phyloP scores from a whole-genome alignment of 2,888 invertebrate species.

The Ecliptopera silaceata region DNA sequence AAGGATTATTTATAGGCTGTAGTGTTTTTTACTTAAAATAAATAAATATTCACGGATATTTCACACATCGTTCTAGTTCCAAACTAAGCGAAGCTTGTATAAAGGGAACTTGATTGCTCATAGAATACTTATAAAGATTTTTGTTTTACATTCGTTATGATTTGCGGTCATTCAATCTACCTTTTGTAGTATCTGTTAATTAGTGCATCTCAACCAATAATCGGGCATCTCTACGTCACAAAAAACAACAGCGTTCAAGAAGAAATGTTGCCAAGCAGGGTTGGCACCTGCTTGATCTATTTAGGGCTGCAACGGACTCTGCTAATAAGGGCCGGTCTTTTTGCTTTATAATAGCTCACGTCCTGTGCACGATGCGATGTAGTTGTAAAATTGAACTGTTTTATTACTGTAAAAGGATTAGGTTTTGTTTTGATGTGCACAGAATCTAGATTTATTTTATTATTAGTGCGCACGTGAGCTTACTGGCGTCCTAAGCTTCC shows the following conservation, averaged over 20 bases:
- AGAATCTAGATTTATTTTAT: not conserved
- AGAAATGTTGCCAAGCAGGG: constrained; percentile 27
- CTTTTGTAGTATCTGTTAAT: not conserved
- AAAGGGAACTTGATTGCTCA: too few relatives aligned
- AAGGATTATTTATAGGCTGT: too few relatives aligned
- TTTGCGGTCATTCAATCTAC: not conserved
- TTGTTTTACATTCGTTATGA: too few relatives aligned
- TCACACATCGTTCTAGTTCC: too few relatives aligned
- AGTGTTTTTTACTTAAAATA: too few relatives aligned
- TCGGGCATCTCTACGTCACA: not conserved
- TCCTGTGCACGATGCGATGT: constrained; percentile 20
- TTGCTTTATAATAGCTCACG: constrained; percentile 25
- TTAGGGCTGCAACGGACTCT: constrained; percentile 30
- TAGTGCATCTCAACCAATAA: not conserved
- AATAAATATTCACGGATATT: too few relatives aligned
- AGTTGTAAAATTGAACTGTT: constrained; percentile 23
- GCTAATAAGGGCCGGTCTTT: constrained; percentile 31
- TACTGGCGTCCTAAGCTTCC: not conserved
- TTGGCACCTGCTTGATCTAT: constrained; percentile 35
- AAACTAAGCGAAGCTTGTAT: too few relatives aligned
- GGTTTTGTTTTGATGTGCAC: not conserved
- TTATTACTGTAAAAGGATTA: constrained; percentile 6
- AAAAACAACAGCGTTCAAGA: constrained; percentile 9
- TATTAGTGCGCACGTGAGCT: not conserved
- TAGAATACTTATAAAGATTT: too few relatives aligned